Evolutionary conservation across 2,113 vertebrate genomes (phyloP).

Genomic region (Cardinalis cardinalis): DNA sequence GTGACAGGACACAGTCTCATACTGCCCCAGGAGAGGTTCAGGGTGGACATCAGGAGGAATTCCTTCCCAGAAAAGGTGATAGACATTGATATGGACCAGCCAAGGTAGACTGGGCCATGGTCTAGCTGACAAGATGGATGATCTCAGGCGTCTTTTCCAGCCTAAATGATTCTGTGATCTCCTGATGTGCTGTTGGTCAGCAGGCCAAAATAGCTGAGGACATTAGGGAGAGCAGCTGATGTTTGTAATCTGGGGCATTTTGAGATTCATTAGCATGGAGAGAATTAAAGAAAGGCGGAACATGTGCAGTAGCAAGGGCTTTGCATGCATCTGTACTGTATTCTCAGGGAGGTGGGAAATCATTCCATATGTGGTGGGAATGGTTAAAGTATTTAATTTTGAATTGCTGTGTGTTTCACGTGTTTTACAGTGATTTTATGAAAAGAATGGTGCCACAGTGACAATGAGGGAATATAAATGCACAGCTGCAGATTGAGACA

Average conservation of each 20-base stretch:
- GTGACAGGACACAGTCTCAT: not conserved
- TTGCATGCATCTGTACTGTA: not conserved
- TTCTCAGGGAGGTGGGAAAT: not conserved
- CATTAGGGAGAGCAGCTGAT: not conserved
- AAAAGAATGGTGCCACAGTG: not conserved
- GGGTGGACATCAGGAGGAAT: not conserved
- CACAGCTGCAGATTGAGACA: not conserved
- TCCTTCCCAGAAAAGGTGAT: not conserved
- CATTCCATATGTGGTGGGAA: not conserved
- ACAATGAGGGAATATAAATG: not conserved
- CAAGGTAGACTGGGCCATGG: not conserved
- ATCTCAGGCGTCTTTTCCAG: not conserved
- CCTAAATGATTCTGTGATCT: not conserved
- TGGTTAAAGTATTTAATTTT: not conserved
- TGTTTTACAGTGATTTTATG: not conserved
- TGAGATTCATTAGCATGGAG: not conserved
- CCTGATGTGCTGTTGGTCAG: not conserved
- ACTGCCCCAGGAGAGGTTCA: not conserved
- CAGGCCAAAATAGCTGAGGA: not conserved
- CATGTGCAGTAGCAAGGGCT: not conserved
- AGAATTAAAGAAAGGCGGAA: not conserved
- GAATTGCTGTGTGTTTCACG: not conserved
- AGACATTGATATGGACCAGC: not conserved
- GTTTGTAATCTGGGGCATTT: not conserved
- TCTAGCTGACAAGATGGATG: not conserved